Evolutionary conservation across 2,113 vertebrate species (phyloP).

Genomic region (Girardinichthys multiradiatus): DNA sequence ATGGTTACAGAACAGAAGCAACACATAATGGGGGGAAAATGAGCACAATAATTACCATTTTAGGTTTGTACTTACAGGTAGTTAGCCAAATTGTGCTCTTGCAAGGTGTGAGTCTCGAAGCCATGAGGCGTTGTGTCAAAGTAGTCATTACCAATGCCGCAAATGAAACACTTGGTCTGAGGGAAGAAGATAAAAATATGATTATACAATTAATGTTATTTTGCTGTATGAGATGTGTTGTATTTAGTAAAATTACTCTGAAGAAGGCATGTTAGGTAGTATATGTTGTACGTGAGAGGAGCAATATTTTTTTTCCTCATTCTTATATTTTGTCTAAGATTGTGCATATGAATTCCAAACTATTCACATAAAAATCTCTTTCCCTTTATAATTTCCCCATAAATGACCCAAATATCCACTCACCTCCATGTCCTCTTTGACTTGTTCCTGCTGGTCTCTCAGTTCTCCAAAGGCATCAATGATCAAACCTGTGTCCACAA

Average conservation of each 20-base stretch:
- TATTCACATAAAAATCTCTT: neutral
- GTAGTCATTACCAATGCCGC: conserved; percentile 98
- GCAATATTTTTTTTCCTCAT: too few species aligned
- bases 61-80: conserved; percentile 90
- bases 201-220: neutral
- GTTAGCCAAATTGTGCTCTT: conserved; percentile 99
- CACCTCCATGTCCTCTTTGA: conserved; percentile 99
- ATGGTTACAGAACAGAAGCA: conserved; percentile 16
- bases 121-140: conserved; percentile 97
- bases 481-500: conserved; percentile 87
- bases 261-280: too few species aligned
- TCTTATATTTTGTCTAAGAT: too few species aligned
- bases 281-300: too few species aligned
- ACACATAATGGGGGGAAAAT: neutral
- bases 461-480: conserved; percentile 98
- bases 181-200: conserved; percentile 29
- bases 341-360: neutral
- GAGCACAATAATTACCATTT: neutral
- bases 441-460: conserved; percentile 98
- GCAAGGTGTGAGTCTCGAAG: conserved; percentile 97
- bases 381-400: neutral
- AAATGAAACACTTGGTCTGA: conserved; percentile 99
- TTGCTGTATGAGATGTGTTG: neutral
- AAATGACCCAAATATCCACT: conserved; percentile 27
- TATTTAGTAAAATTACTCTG: neutral